Base-by-base conservation (phyloP, 2,113 vertebrate species). In the Psilopsiagon aurifrons region DNA sequence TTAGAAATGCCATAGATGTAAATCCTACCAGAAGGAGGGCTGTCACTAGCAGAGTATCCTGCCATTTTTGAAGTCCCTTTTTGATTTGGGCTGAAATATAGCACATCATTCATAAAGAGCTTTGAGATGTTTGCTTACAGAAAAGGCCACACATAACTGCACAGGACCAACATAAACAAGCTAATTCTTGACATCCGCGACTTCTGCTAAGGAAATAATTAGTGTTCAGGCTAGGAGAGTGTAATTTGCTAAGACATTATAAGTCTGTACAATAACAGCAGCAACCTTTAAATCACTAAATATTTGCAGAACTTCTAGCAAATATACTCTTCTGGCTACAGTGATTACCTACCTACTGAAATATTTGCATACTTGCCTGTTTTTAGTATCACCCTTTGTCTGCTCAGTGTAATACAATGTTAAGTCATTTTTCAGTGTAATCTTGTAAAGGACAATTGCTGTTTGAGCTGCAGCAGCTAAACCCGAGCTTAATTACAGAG, bases 221-320 rank as follows among this genome's bases (percentile, higher is more conserved):
- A 55, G 22, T 59, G 86, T 91, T 81, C 85, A 96, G 57, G 31
- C 39, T 62, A 64, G 31, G 37, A 84, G 12, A 73, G 9, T 66
- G 44, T 57, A 67, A 86, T 88, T 88, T 67, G 29, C 29, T 60
- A 83, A 91, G 81, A 87, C 11, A 27, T 82, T 92, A 9, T 47
- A 84, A 94, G 66, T 70, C 74, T 66, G 77, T 92, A 79, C 69
- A 96, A 82, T 92, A 96, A 91, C 86, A 93, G 74, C 67, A 86
- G 91, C 80, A 95, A 93, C 91, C 74, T 94, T 96, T 94, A 94
- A 91, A 93, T 92, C 63, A 77, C 91, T 93, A 96, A 97, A 96
- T 96, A 94, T 97, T 97, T 97, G 92, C 88, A 90, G 39, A 95
- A 91, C 52, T 92, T 68, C 80, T 46, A 35, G 96, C 95, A 97